Percentiles rank a stretch among this genome's conserved stretches.
Conservation (phyloP, 2,797 vertebrate genomes). For the Morus bassanus region DNA sequence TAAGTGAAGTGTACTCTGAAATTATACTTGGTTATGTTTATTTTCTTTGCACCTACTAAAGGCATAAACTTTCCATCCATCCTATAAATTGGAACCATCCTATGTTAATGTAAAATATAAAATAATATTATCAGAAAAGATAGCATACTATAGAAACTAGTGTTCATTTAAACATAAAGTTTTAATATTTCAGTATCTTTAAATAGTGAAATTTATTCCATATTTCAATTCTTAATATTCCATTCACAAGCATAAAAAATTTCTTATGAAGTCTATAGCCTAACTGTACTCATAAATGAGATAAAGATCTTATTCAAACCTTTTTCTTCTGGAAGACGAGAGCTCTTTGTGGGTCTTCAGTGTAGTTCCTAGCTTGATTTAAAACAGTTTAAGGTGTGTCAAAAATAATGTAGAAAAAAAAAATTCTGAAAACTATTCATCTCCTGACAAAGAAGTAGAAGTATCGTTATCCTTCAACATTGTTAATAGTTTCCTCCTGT, state of each 20-base stretch:
- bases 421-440: background rate
- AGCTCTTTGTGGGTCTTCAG: background rate
- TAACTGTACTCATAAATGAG: background rate
- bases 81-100: background rate
- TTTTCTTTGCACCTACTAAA: background rate
- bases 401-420: background rate
- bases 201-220: background rate
- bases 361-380: background rate
- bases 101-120: background rate
- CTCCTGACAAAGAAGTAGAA: background rate
- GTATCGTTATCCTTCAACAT: background rate
- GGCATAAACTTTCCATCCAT: background rate
- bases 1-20: background rate
- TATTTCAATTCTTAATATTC: background rate
- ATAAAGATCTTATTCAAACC: background rate
- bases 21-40: background rate
- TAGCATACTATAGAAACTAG: background rate
- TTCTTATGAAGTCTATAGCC: background rate
- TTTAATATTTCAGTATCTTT: background rate
- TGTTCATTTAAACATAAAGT: background rate
- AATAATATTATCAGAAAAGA: background rate
- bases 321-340: background rate
- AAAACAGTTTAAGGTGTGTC: background rate
- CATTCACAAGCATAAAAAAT: background rate
- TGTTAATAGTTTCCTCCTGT: background rate